A percentile compares a stretch with the other conserved stretches of the same genome.
Evolutionary conservation across 2,797 vertebrate genomes (phyloP).

Genomic region (Crocodylus rhombifer): DNA sequence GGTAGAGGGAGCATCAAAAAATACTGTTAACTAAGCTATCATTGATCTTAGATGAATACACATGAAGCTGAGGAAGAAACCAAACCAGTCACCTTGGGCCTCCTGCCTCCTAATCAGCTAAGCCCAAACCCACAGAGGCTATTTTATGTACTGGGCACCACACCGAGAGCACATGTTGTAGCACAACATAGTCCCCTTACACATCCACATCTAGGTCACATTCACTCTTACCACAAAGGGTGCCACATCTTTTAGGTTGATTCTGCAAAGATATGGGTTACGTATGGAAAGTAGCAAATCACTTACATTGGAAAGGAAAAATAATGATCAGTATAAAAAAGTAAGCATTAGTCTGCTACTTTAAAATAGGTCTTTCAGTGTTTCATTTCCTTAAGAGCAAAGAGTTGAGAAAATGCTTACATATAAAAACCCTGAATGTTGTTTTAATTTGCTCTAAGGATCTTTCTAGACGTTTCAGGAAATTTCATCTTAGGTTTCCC

Average conservation of each 20-base stretch:
- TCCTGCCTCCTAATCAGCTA: not conserved
- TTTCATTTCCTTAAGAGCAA: not conserved
- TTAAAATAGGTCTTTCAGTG: not conserved
- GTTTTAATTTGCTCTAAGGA: not conserved
- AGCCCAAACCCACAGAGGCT: accelerated
- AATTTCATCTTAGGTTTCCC: not conserved
- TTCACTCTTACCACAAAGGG: accelerated
- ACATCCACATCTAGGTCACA: not conserved
- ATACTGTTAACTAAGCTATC: conserved; percentile 4
- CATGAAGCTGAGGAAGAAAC: not conserved
- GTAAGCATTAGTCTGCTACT: not conserved
- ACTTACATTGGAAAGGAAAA: not conserved
- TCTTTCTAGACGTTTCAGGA: not conserved
- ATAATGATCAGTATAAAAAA: not conserved
- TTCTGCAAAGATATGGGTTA: not conserved
- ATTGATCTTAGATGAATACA: not conserved
- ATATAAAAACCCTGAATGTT: not conserved
- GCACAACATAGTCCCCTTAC: not conserved
- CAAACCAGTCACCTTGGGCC: not conserved
- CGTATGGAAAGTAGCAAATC: not conserved
- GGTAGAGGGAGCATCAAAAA: not conserved
- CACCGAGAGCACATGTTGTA: not conserved
- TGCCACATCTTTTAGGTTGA: not conserved
- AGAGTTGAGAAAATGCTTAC: not conserved
- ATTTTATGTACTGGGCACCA: not conserved